Evolutionary conservation across 1,140 invertebrate genomes (phyloP).

Genomic region (Heliothis virescens): DNA sequence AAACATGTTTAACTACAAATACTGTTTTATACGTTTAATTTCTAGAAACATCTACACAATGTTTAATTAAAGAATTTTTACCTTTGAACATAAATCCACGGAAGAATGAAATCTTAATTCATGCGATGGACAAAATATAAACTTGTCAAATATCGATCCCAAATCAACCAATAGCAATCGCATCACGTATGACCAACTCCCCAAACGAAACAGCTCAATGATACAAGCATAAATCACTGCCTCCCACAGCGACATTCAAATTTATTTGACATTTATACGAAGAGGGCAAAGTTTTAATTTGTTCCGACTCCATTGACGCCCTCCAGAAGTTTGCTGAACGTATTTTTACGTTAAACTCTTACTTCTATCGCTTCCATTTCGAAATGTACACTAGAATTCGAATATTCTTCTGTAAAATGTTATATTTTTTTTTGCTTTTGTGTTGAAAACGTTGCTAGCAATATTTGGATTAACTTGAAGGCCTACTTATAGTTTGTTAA

Average conservation of each 20-base stretch:
- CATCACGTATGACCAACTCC: background rate
- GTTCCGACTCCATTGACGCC: constrained; percentile 45
- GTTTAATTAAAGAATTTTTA: background rate
- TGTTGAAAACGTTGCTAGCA: background rate
- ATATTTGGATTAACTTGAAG: constrained; percentile 20
- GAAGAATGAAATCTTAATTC: background rate
- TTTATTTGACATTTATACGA: constrained; percentile 50
- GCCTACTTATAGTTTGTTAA: too few species aligned
- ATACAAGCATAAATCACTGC: constrained; percentile 35
- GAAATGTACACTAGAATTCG: constrained; percentile 15
- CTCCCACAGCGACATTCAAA: constrained; percentile 40
- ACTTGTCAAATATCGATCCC: background rate
- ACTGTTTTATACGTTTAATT: background rate
- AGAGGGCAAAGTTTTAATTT: constrained; percentile 48
- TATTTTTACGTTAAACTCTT: constrained; percentile 45
- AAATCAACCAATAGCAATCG: background rate
- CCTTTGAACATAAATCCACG: background rate
- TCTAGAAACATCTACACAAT: background rate
- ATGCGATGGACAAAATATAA: background rate
- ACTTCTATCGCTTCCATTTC: constrained; percentile 23
- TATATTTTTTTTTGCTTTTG: constrained; percentile 10
- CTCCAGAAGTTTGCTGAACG: constrained; percentile 22
- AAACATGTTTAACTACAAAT: constrained; percentile 6
- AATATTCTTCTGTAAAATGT: constrained; percentile 38
- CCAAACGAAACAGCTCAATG: constrained; percentile 34